Evolutionary conservation across 2,888 invertebrate genomes (phyloP), one percentile per base, ranked within the genome.

Genomic region (Didymodactylos carnosus): DNA sequence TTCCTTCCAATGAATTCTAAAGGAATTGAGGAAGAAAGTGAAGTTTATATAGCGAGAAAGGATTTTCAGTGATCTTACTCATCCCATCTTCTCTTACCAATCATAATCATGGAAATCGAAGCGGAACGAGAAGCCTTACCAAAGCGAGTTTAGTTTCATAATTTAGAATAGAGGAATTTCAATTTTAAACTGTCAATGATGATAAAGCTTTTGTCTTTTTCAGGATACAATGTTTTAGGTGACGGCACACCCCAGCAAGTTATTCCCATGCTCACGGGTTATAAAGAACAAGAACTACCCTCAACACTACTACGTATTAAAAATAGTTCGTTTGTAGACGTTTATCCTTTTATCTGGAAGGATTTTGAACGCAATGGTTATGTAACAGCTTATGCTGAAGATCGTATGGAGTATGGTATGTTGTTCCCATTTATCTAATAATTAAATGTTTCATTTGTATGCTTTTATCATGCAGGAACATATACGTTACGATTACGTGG

Each of bases 401-500:
- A 62, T 35, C 62, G 62, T n/a, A 5, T 19, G 29, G 62, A 62
- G 35, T 62, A 62, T 35, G 62, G 62, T 35, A 62, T n/a, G n/a
- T 62, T 29, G 62, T n/a, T n/a, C n/a, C n/a, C n/a, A n/a, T n/a
- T n/a, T n/a, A n/a, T n/a, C n/a, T n/a, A n/a, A n/a, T n/a, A n/a
- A n/a, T n/a, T n/a, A n/a, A n/a, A n/a, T n/a, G n/a, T n/a, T n/a
- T n/a, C n/a, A n/a, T n/a, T n/a, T n/a, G n/a, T n/a, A n/a, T n/a
- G n/a, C n/a, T n/a, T n/a, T n/a, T n/a, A n/a, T n/a, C 75, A 75
- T 16, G 77, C 80, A 29, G 78, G 79, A 19, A 78, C 78, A 19
- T 82, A 82, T 76, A 81, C 81, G 76, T 75, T 80, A 7, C 76
- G 81, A 23, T 77, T 81, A 23, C 79, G 79, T 69, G 82, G 82